Conservation (phyloP, 2,113 vertebrate genomes). For the Heterotis niloticus region DNA sequence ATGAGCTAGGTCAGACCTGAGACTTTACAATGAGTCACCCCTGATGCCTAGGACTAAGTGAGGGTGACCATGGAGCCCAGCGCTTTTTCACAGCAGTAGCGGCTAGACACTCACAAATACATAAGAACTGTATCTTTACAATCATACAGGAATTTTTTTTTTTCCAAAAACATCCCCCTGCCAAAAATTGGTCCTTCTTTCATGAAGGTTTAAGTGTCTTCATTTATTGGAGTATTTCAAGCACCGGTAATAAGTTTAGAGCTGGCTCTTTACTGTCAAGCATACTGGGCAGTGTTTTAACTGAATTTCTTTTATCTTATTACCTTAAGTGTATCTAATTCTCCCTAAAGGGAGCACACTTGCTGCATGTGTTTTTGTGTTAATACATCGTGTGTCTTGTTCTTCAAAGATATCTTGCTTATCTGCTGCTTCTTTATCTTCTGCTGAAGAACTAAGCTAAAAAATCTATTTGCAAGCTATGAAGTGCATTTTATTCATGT, state of each 20-base stretch:
- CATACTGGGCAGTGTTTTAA: too few relatives aligned
- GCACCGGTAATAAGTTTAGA: too few relatives aligned
- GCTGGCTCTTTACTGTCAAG: too few relatives aligned
- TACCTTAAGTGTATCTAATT: too few relatives aligned
- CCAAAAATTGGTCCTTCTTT: too few relatives aligned
- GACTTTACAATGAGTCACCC: conserved; percentile 60
- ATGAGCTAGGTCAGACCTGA: conserved; percentile 61
- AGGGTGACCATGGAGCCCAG: neutral
- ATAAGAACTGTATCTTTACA: neutral
- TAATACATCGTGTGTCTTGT: neutral
- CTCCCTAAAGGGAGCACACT: neutral
- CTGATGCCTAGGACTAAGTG: conserved; percentile 41
- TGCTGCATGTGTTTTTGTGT: neutral
- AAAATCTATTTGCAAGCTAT: neutral
- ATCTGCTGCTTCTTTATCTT: neutral
- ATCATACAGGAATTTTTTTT: neutral
- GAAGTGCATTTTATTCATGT: neutral
- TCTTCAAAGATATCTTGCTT: neutral
- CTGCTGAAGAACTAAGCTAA: neutral
- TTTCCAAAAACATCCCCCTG: too few relatives aligned
- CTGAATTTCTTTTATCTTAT: too few relatives aligned
- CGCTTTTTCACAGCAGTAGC: too few relatives aligned
- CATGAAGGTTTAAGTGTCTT: too few relatives aligned
- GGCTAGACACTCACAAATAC: neutral
- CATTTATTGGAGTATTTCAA: too few relatives aligned